Base-by-base conservation (phyloP, 2,797 vertebrate genomes). In the Spinibarbus caldwelli region DNA sequence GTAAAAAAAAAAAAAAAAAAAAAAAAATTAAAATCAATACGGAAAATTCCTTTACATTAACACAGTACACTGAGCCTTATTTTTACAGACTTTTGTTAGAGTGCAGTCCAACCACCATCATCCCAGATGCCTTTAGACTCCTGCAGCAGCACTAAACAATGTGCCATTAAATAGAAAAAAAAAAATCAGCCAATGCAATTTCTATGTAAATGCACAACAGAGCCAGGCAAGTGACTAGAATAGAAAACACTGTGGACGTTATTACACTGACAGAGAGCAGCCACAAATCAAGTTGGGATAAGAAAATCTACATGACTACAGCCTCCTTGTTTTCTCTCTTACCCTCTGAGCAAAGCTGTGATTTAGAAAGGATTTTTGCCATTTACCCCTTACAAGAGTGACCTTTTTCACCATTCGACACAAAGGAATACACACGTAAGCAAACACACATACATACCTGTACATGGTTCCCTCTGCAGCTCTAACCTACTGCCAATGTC, bases 201-300 rank as follows among this genome's bases (percentile, higher is more conserved):
- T 90, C 83, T 88, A 89, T 91, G 90, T 84, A 91, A 90, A 89
- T 88, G 80, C 62, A 70, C 52, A 31, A 64, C 47, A n/a, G 78
- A 82, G 66, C 34, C 38, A 82, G 36, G 83, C 36, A 81, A 85
- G 79, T 73, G 88, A 82, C 84, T 88, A 66, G 86, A 85, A 87
- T 84, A 72, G 78, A 82, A 76, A 86, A 84, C 15, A 45, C 41
- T 10, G 29, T 87, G 49, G 49, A 82, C 38, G 54, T 71, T 79
- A 79, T 80, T 72, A 82, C 68, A 52, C 70, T 34, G 67, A 79
- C 66, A 84, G 59, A 78, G 38, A 70, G 78, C n/a, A n/a, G n/a
- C 68, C 57, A 86, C 86, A 86, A 90, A 87, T 90, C 84, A 88
- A 77, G 59, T 21, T 14, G 45, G 45, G 43, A 66, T 73, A 87